phyloP scores from a whole-genome alignment of 2,888 invertebrate genomes.

The Xestia c-nigrum region DNA sequence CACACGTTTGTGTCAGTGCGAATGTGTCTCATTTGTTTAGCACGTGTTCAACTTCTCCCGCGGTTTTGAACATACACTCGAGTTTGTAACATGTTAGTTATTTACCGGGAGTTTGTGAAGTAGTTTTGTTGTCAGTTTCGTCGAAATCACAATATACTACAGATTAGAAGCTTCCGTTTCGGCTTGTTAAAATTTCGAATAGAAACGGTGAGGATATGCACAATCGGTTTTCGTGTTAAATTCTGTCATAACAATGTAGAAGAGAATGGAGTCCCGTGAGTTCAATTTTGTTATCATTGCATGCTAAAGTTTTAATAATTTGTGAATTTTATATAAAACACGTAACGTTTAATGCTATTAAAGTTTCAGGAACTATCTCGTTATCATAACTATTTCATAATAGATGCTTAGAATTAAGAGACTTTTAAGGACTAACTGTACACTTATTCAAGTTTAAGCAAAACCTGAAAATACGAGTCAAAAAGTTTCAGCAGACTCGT shows the following conservation, averaged over 20 bases:
- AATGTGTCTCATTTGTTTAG: conserved; percentile 38
- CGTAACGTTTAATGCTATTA: background rate
- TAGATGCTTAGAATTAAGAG: background rate
- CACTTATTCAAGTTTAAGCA: background rate
- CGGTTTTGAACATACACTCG: conserved; percentile 42
- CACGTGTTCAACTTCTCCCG: conserved; percentile 65
- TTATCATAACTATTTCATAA: background rate
- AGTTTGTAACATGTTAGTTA: conserved; percentile 18
- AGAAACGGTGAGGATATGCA: background rate
- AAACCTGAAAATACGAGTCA: background rate
- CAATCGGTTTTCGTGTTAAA: background rate
- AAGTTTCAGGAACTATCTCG: background rate
- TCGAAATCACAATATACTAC: background rate
- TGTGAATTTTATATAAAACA: background rate
- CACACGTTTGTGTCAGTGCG: conserved; percentile 38
- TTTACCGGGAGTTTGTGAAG: conserved; percentile 16
- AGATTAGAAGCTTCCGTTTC: background rate
- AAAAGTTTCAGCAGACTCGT: background rate
- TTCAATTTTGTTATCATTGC: conserved; percentile 10
- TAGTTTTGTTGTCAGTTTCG: conserved; percentile 12
- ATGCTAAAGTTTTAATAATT: conserved; percentile 1
- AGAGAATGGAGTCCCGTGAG: conserved; percentile 29
- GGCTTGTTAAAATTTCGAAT: background rate
- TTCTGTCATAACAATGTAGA: background rate
- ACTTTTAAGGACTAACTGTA: too few species aligned